Base-by-base conservation (phyloP, 2,113 vertebrate genomes). In the Ceyx melanurus region DNA sequence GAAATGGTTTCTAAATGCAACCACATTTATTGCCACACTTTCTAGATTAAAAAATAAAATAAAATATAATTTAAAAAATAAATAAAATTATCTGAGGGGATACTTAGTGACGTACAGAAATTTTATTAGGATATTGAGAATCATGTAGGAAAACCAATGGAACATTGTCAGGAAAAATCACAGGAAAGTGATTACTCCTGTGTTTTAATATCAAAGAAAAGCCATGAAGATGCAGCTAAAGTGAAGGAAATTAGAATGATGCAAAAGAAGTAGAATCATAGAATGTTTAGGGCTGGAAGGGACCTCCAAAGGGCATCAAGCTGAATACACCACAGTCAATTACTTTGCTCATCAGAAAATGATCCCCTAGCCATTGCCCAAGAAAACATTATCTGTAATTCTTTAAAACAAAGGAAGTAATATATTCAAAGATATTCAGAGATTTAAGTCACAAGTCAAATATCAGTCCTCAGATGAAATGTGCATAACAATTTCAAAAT, bases 301-400 rank as follows among this genome's bases (percentile, higher is more conserved):
- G 37, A 37, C 10, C 37, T 37, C 37, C 9, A 37, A 37, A 37
- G 37, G 37, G 37, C 37, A 37, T 37, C 37, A 61, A 73, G 13
- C 3, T 70, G 28, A 56, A 75, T 75, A 10, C 10, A 29, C 10
- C 28, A 18, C 6, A 25, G 80, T 80, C 40, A 61, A 13, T 29
- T 53, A 4, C 1, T 82, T 79, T 91, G 3, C 5, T 81, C 14
- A 66, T 7, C 13, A 71, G 57, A 74, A 92, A 65, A 7, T 33
- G 83, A 29, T 3, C 4, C 13, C n/a, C n/a, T n/a, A n/a, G 9
- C 7, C 29, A n/a, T 5, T 56, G 6, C 0, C 10, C 15, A 23
- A 28, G 28, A 16, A 46, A 71, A 5, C 2, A 20, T n/a, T 43
- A 33, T 21, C 26, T 70, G 19, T 28, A 29, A 9, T 57, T 85